Conservation (phyloP, 2,888 invertebrate genomes). For the Andrena dorsata region DNA sequence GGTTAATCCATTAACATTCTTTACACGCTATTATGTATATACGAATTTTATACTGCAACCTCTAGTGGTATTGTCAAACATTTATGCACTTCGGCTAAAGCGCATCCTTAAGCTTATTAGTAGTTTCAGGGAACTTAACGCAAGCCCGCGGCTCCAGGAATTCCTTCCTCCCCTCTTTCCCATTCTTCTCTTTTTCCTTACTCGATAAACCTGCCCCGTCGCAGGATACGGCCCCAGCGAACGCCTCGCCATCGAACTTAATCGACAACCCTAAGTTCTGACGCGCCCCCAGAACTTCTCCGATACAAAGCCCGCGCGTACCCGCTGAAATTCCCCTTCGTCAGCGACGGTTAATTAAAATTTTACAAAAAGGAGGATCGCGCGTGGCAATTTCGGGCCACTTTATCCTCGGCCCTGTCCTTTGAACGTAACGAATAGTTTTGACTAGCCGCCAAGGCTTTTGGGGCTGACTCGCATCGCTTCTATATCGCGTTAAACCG, state of each 20-base stretch:
- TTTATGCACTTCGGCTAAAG: slow-evolving; percentile 79
- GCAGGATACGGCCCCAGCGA: slow-evolving; percentile 1
- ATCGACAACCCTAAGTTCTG: slow-evolving; percentile 35
- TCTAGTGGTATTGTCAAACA: slow-evolving; percentile 82
- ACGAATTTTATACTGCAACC: slow-evolving; percentile 76
- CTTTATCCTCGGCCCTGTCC: neutral
- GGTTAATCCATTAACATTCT: slow-evolving; percentile 66
- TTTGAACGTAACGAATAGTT: neutral
- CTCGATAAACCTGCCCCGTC: slow-evolving; percentile 21
- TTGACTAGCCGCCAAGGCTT: too few relatives aligned
- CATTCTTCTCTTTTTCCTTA: neutral
- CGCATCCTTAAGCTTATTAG: slow-evolving; percentile 76
- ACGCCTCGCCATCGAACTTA: slow-evolving; percentile 17
- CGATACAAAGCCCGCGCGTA: slow-evolving; percentile 28
- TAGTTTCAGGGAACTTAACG: slow-evolving; percentile 65
- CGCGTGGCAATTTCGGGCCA: neutral
- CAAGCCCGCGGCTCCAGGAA: slow-evolving; percentile 58
- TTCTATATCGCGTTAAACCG: too few relatives aligned
- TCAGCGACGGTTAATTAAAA: slow-evolving; percentile 39
- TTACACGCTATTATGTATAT: slow-evolving; percentile 69
- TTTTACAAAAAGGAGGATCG: slow-evolving; percentile 3
- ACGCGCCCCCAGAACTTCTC: neutral
- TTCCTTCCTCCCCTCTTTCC: slow-evolving; percentile 1
- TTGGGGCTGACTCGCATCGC: too few relatives aligned
- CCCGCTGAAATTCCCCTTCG: slow-evolving; percentile 11